Conservation (phyloP, 2,113 vertebrate species). For the Eublepharis macularius region DNA sequence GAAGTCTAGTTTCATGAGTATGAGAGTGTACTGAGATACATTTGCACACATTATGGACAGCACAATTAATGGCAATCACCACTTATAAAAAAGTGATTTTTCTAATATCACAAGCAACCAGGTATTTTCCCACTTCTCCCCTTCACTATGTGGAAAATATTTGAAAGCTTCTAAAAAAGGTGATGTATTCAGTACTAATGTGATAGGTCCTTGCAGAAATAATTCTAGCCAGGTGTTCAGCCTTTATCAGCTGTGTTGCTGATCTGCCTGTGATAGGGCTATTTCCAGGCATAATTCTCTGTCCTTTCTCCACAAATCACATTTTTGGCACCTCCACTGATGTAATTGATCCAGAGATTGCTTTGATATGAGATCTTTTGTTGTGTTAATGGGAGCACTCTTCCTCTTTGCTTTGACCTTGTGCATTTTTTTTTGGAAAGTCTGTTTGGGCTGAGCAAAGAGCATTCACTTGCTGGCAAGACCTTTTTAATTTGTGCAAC, state of each 20-base stretch:
- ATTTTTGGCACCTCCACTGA: conserved; percentile 49
- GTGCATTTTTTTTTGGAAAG: conserved; percentile 39
- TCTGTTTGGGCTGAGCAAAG: conserved; percentile 22
- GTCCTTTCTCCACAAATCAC: neutral
- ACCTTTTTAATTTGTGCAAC: conserved; percentile 23
- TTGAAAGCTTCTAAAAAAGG: conserved; percentile 37
- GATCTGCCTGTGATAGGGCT: conserved; percentile 39
- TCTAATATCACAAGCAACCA: conserved; percentile 26
- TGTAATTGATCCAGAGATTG: conserved; percentile 56
- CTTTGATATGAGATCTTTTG: conserved; percentile 58
- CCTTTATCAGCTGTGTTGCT: conserved; percentile 27
- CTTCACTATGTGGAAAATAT: conserved; percentile 7
- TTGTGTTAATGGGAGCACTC: conserved; percentile 49
- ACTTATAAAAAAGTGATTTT: conserved; percentile 47
- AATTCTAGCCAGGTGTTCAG: conserved; percentile 48
- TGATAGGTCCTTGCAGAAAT: conserved; percentile 36
- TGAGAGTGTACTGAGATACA: conserved; percentile 16
- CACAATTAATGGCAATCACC: conserved; percentile 40
- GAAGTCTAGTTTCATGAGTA: neutral
- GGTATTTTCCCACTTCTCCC: conserved; percentile 32
- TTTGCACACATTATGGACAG: conserved; percentile 22
- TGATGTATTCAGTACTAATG: conserved; percentile 38
- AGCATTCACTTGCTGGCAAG: neutral
- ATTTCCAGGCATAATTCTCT: conserved; percentile 26
- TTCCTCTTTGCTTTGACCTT: conserved; percentile 55